Percentiles rank a stretch among this genome's conserved stretches.
These are phyloP conservation scores for Eumaeus atala DNA, from an alignment of 1,140 invertebrate species.

Conservation along the genomic window DNA sequence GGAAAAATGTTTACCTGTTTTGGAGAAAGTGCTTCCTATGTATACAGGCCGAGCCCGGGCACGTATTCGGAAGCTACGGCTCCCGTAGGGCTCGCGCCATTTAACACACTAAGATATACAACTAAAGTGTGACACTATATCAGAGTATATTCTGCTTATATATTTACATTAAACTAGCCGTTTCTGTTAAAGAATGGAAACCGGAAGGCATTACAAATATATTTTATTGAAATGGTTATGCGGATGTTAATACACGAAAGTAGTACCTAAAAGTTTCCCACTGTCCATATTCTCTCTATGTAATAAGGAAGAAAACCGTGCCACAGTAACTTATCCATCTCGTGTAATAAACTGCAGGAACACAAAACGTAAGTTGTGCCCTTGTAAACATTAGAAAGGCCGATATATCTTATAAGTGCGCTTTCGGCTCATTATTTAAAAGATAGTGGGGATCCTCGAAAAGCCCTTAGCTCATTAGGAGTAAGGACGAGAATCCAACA, in stretches of 20 bases:
- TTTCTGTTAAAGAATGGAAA: too few species aligned
- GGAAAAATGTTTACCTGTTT: conserved; percentile 9
- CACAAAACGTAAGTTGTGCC: neutral
- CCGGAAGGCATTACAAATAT: too few species aligned
- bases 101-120: neutral
- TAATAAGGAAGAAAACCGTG: too few species aligned
- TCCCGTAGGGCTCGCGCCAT: neutral
- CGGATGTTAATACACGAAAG: too few species aligned
- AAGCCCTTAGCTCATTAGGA: neutral
- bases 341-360: too few species aligned
- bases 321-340: too few species aligned
- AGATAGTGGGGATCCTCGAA: neutral
- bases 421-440: conserved; percentile 6
- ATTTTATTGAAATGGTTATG: too few species aligned
- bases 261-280: too few species aligned
- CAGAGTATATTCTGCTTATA: too few species aligned
- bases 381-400: conserved; percentile 8
- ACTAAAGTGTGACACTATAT: too few species aligned
- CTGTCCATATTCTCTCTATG: too few species aligned
- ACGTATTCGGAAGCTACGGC: conserved; percentile 5
- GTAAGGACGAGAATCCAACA: conserved; percentile 5
- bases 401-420: conserved; percentile 2
- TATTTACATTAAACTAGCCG: too few species aligned
- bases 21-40: conserved; percentile 4
- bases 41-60: neutral